A percentile compares a stretch with the other conserved stretches of the same genome.
These are phyloP conservation scores for Sphenodon punctatus DNA, from an alignment of 2,797 vertebrate species.

Conservation along the genomic window DNA sequence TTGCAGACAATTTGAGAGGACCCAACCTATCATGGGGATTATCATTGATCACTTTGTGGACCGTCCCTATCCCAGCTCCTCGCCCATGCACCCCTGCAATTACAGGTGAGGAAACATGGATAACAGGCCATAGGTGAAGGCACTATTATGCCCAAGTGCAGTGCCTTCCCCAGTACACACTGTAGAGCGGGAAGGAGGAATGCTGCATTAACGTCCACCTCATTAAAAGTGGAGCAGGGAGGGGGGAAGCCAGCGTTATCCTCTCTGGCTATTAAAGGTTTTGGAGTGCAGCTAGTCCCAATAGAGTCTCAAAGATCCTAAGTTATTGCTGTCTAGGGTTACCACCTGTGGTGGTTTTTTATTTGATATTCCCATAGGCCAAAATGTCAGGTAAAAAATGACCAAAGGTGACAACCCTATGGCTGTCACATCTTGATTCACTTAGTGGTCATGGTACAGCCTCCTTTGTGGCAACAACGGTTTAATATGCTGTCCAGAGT, in stretches of 20 bases:
- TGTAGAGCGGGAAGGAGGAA: conserved; percentile 21
- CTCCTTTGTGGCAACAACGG: background rate
- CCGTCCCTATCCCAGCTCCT: conserved; percentile 86
- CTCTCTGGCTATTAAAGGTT: background rate
- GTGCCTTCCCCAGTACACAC: conserved; percentile 35
- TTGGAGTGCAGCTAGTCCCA: background rate
- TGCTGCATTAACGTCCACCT: background rate
- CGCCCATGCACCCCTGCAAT: conserved; percentile 89
- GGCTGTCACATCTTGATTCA: conserved; percentile 6
- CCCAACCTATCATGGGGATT: conserved; percentile 97
- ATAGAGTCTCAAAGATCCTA: background rate
- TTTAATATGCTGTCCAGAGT: background rate
- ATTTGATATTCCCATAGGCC: too few species aligned
- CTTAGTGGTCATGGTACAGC: background rate
- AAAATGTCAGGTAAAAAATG: too few species aligned
- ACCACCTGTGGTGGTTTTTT: too few species aligned
- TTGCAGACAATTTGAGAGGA: conserved; percentile 95
- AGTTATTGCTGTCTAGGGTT: too few species aligned
- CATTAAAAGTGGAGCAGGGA: background rate
- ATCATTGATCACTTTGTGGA: conserved; percentile 99
- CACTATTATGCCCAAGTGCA: conserved; percentile 28
- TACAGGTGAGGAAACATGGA: conserved; percentile 84
- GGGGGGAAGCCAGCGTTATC: background rate
- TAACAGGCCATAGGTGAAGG: conserved; percentile 36
- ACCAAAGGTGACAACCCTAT: too few species aligned